phyloP scores from a whole-genome alignment of 1,140 invertebrate species.

The Drosophila quadrilineata region DNA sequence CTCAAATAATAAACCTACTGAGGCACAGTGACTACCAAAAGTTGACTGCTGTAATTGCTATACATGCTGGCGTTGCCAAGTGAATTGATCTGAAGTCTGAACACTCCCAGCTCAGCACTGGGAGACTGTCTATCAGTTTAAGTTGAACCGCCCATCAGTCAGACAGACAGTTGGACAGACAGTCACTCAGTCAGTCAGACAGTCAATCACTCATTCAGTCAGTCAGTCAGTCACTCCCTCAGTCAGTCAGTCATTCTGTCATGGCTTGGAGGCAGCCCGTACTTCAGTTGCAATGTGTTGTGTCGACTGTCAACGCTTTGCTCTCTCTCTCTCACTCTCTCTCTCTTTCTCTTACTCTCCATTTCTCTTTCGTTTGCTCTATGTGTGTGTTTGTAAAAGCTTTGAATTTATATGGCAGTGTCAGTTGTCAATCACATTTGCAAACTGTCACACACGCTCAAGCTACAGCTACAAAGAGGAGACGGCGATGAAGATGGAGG shows the following conservation, averaged over 20 bases:
- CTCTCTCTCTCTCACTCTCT: no score
- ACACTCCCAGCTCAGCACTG: slow-evolving; percentile 15
- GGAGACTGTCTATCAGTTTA: not conserved
- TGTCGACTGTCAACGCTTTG: slow-evolving; percentile 23
- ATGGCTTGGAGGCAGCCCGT: slow-evolving; percentile 37
- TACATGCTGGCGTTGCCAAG: slow-evolving; percentile 11
- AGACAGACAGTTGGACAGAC: slow-evolving; percentile 26
- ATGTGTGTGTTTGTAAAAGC: slow-evolving; percentile 43
- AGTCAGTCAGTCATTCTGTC: slow-evolving; percentile 45
- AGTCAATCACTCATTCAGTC: slow-evolving; percentile 19
- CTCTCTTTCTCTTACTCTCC: no score
- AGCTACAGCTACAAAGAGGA: slow-evolving; percentile 17
- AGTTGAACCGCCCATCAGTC: slow-evolving; percentile 40
- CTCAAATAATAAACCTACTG: not conserved
- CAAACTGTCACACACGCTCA: slow-evolving; percentile 74
- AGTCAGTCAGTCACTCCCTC: slow-evolving; percentile 16
- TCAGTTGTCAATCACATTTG: slow-evolving; percentile 80
- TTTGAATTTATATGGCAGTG: slow-evolving; percentile 78
- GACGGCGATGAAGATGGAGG: slow-evolving; percentile 4
- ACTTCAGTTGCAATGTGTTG: slow-evolving; percentile 31
- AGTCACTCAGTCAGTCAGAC: slow-evolving; percentile 22
- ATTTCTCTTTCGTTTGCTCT: slow-evolving; percentile 18
- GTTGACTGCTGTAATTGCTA: slow-evolving; percentile 19
- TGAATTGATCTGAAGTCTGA: slow-evolving; percentile 5
- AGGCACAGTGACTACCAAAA: slow-evolving; percentile 3